Evolutionary conservation across 92 coral and sea anemone genomes (phyloP), one percentile per base, ranked within the genome.

Genomic region (Zoanthus gigantus): DNA sequence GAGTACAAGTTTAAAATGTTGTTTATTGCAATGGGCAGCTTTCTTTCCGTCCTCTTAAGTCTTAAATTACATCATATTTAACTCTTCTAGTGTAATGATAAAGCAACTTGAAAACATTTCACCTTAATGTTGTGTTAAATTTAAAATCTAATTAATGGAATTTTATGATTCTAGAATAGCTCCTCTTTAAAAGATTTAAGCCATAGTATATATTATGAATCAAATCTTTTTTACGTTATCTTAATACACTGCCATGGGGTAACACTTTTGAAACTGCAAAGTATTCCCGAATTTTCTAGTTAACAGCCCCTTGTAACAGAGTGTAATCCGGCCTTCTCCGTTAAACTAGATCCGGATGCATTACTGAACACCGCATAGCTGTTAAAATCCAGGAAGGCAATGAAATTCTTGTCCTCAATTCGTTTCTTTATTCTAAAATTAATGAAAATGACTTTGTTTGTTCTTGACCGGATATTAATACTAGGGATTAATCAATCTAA

Each of bases 281-380:
- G 56, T 7, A 50, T 50, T 50, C 3, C 12, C 9, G 12, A 50
- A 50, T 50, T 50, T 7, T 50, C 56, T 50, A 50, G 12, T 50
- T 50, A 50, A 50, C 12, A 50, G 56, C 6, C 5, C 12, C 56
- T 50, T 50, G 56, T 50, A 50, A 50, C 56, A 11, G 56, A 2
- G 7, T 50, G 56, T 50, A 50, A 0, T 50, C 9, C 9, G 9
- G 9, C 9, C 56, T 7, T 50, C 9, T 5, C 12, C 56, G 9
- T 7, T 28, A 54, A 77, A 77, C 37, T 15, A 52, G 71, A 66
- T 66, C 74, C 48, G 71, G 29, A 30, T 31, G 74, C 45, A 6
- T 69, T 48, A 65, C 66, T 45, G 12, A 42, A 81, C 46, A 81
- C 85, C 85, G 66, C 85, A 66, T 6, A 81, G 65, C 58, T 68